Percentiles rank a stretch among this genome's conserved stretches.
These are phyloP conservation scores for Salminus brasiliensis DNA, from an alignment of 2,113 vertebrate genomes.

Conservation along the genomic window DNA sequence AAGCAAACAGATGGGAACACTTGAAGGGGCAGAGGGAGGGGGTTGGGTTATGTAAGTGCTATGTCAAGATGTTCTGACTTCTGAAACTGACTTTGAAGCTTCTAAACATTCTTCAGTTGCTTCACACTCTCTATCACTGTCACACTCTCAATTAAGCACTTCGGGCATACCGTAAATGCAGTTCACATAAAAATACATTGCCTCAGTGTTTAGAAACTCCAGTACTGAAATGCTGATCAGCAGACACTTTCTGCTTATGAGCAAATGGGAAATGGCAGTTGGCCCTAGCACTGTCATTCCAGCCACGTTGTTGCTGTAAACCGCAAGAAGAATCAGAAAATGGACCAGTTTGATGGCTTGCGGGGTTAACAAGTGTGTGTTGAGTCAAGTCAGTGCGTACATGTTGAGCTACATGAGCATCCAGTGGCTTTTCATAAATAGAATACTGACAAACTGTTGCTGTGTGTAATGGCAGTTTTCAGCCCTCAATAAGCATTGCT, in stretches of 20 bases:
- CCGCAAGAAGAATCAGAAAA: neutral
- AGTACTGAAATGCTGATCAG: neutral
- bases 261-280: neutral
- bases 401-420: too few species aligned
- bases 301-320: neutral
- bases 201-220: neutral
- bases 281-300: neutral
- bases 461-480: too few species aligned
- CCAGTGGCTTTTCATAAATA: too few species aligned
- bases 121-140: neutral
- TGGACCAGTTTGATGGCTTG: neutral
- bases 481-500: too few species aligned
- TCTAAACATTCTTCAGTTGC: neutral
- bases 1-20: constrained; percentile 5
- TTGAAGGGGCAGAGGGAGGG: neutral
- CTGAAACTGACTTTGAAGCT: neutral
- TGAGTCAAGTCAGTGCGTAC: neutral
- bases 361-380: neutral
- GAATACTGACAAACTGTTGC: too few species aligned
- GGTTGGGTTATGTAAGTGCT: neutral
- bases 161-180: neutral
- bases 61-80: neutral
- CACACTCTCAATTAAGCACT: neutral
- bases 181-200: neutral
- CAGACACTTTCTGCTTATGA: neutral